Percentiles rank a stretch among this genome's conserved stretches.
phyloP scores from a whole-genome alignment of 1,140 invertebrate species.

The Xylocopa sonorina region DNA sequence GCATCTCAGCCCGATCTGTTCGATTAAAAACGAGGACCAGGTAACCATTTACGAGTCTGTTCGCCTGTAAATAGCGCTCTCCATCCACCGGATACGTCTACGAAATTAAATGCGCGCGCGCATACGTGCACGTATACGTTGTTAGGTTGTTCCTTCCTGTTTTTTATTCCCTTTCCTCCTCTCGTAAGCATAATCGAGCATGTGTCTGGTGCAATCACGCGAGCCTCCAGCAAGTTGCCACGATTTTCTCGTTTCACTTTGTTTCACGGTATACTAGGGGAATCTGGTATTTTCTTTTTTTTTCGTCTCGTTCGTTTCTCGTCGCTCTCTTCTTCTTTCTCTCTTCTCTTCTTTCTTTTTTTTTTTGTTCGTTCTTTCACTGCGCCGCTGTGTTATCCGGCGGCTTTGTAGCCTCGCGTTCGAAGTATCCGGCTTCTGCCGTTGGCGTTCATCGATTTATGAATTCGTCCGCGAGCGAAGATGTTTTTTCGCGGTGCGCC shows the following conservation, averaged over 20 bases:
- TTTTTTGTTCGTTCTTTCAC: neutral
- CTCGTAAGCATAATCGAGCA: slow-evolving; percentile 32
- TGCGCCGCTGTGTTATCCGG: neutral
- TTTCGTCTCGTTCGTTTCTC: neutral
- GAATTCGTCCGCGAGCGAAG: slow-evolving; percentile 35
- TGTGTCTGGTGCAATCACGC: neutral
- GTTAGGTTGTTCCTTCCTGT: too few relatives aligned
- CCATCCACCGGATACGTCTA: slow-evolving; percentile 1
- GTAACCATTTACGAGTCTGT: neutral
- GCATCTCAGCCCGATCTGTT: slow-evolving; percentile 7
- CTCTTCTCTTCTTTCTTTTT: neutral
- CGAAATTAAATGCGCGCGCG: slow-evolving; percentile 1
- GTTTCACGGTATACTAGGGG: neutral
- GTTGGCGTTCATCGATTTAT: slow-evolving; percentile 40
- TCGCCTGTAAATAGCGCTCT: neutral
- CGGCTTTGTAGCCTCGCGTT: slow-evolving; percentile 13
- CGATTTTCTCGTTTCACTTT: slow-evolving; percentile 20
- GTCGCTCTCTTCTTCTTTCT: too few relatives aligned
- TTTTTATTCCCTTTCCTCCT: too few relatives aligned
- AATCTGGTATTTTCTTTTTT: neutral
- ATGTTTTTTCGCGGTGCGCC: slow-evolving; percentile 17
- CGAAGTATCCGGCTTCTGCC: slow-evolving; percentile 27
- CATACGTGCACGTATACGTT: neutral
- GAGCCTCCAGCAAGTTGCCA: neutral
- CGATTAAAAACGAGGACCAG: slow-evolving; percentile 3